A percentile compares a stretch with the other conserved stretches of the same genome.
Conservation (phyloP, 2,888 invertebrate genomes). For the Halictus quadricinctus region DNA sequence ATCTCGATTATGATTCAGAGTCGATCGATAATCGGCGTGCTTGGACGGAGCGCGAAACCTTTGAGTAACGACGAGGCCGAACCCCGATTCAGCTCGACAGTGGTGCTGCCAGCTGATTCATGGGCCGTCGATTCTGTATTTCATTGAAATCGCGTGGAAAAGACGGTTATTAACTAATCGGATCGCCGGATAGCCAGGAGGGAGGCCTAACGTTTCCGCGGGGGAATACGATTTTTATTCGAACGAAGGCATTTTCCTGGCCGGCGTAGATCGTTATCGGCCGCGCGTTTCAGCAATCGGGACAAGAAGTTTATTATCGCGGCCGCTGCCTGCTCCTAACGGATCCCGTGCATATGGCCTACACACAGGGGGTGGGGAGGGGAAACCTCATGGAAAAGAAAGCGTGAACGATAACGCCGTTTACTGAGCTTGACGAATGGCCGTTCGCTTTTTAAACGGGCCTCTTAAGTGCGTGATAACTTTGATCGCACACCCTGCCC, state of each 20-base stretch:
- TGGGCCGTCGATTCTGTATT: constrained; percentile 27
- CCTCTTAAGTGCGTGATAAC: background rate
- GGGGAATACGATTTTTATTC: constrained; percentile 14
- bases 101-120: constrained; percentile 28
- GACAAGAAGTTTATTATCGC: constrained; percentile 42
- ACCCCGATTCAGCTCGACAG: background rate
- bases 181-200: constrained; percentile 1
- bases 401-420: background rate
- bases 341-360: background rate
- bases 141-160: constrained; percentile 26
- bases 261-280: constrained; percentile 19
- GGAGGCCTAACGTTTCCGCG: background rate
- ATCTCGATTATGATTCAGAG: constrained; percentile 37
- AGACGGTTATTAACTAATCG: constrained; percentile 35
- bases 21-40: constrained; percentile 33
- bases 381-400: background rate
- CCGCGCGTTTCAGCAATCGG: constrained; percentile 19
- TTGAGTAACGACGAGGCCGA: constrained; percentile 18
- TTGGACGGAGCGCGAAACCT: constrained; percentile 6
- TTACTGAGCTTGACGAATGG: constrained; percentile 7
- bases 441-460: background rate
- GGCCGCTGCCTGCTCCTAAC: constrained; percentile 23
- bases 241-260: background rate
- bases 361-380: background rate
- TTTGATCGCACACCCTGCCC: background rate